Evolutionary conservation across 2,113 vertebrate species (phyloP), one percentile per base, ranked within the genome.

Genomic region (Prochilodus magdalenae): DNA sequence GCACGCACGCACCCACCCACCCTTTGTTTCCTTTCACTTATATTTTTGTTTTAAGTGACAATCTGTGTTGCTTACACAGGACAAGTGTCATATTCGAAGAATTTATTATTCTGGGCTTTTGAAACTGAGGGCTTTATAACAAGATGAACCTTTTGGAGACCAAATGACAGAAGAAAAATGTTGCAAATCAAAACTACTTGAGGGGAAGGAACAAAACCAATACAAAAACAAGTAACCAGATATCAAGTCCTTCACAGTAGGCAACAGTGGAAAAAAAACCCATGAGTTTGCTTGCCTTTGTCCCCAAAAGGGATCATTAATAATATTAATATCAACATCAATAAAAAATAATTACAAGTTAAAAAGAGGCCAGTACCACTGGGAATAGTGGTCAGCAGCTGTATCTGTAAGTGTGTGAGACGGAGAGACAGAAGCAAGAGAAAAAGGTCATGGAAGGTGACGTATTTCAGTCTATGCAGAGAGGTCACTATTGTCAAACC

Each of bases 401-500:
- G 75, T 70, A 44, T 65, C 40, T 84, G 75, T 84, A 59, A 75
- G 73, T 81, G 75, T 71, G 73, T 44, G 67, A 75, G 26, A 40
- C 73, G 6, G 47, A 78, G 55, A 71, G 40, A 62, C 33, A 72
- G n/a, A 75, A 72, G 53, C 62, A 67, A 75, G n/a, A 49, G 57
- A 73, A 71, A 40, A 26, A 53, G 60, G 62, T 44, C 51, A 80
- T 55, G 67, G 47, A 51, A 74, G 66, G 33, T 26, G 0, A 47
- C 16, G 62, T 69, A 69, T 59, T 63, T 84, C 29, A 85, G 92
- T 93, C 95, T 95, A 98, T 63, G 96, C 96, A 0, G 96, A 97
- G 18, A 98, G 94, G 92, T 97, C 96, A 0, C 96, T 96, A 92
- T 93, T 96, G 44, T 98, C 95, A 0, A 98, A 98, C 51, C 96